Percentiles rank a stretch among this genome's conserved stretches.
Evolutionary conservation across 2,113 vertebrate species (phyloP).

Genomic region (human (Homo sapiens)): DNA sequence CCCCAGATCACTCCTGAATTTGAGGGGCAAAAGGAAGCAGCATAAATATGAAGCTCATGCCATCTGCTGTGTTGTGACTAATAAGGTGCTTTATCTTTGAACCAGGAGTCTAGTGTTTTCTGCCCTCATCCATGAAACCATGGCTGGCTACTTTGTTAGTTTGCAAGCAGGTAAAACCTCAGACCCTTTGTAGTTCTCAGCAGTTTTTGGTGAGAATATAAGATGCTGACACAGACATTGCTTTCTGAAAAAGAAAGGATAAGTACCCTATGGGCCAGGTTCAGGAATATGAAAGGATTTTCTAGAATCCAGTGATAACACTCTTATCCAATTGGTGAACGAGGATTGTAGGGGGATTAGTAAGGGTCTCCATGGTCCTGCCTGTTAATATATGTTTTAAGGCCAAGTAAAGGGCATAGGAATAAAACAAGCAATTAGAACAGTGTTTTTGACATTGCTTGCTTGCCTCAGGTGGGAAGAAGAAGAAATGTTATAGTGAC

Average conservation of each 20-base stretch:
- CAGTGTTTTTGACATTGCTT: neutral
- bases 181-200: neutral
- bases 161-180: neutral
- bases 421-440: neutral
- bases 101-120: neutral
- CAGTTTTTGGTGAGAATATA: neutral
- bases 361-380: neutral
- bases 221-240: neutral
- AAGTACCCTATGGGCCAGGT: neutral
- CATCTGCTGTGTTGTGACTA: neutral
- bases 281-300: neutral
- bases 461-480: neutral
- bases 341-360: neutral
- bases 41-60: neutral
- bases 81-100: neutral
- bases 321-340: neutral
- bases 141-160: neutral
- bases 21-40: neutral
- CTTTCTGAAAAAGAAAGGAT: slow-evolving; percentile 12
- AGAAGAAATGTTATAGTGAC: neutral
- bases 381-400: neutral
- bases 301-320: neutral
- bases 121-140: neutral
- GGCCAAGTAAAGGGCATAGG: neutral
- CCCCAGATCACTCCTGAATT: neutral